Conservation (phyloP, 1,140 invertebrate genomes). For the Dermatophagoides farinae region DNA sequence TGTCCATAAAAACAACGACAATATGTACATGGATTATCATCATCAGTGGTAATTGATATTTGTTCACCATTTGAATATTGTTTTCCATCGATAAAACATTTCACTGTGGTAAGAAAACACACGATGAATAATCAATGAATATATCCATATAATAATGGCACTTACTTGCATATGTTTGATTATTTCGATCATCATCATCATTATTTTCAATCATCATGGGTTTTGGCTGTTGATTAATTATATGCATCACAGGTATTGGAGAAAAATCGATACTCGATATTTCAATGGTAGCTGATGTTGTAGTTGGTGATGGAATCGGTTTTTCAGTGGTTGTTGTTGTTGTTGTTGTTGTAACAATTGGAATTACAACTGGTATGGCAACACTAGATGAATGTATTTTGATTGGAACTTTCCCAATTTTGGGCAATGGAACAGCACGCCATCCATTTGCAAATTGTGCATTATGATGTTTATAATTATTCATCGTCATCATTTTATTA, state of each 20-base stretch:
- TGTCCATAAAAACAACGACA: slow-evolving; percentile 35
- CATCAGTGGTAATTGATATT: slow-evolving; percentile 23
- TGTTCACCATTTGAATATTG: slow-evolving; percentile 28
- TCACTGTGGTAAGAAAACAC: slow-evolving; percentile 22
- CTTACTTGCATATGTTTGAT: background rate
- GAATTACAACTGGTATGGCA: background rate
- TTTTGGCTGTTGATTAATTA: background rate
- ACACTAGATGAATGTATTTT: too few species aligned
- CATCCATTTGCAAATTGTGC: slow-evolving; percentile 5
- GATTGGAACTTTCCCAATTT: background rate
- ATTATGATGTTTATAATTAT: background rate
- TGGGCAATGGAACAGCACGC: background rate
- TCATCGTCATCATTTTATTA: background rate
- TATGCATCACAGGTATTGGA: background rate
- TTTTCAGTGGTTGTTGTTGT: background rate
- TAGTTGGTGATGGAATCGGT: background rate
- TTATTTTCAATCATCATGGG: background rate
- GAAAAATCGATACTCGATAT: background rate
- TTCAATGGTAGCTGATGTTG: background rate
- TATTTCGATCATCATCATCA: background rate
- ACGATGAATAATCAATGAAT: background rate
- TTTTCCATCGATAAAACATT: slow-evolving; percentile 27
- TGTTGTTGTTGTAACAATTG: background rate
- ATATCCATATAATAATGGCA: background rate
- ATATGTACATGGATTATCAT: slow-evolving; percentile 27